Evolutionary conservation across 1,140 invertebrate genomes (phyloP).

Genomic region (Onthophagus taurus): DNA sequence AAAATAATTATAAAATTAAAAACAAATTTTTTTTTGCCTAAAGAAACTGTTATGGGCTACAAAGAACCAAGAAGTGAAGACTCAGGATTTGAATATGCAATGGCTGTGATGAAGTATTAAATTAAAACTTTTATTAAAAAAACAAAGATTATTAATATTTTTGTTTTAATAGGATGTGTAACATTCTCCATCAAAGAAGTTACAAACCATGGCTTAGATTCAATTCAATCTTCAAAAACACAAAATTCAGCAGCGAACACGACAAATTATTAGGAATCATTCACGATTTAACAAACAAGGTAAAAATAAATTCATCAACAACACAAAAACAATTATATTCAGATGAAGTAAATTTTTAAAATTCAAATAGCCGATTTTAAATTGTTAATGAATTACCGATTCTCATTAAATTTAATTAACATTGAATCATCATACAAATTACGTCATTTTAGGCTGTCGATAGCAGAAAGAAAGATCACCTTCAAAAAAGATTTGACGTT

Average conservation of each 20-base stretch:
- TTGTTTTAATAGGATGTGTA: slow-evolving; percentile 15
- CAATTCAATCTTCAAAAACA: slow-evolving; percentile 17
- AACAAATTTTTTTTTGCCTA: slow-evolving; percentile 18
- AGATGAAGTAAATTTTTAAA: too few relatives aligned
- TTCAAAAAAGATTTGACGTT: slow-evolving; percentile 1
- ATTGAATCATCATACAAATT: neutral
- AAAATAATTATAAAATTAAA: slow-evolving; percentile 10
- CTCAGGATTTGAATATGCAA: slow-evolving; percentile 55
- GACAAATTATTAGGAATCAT: slow-evolving; percentile 52
- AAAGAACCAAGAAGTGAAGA: slow-evolving; percentile 50
- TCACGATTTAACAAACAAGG: slow-evolving; percentile 20
- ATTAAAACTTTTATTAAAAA: neutral
- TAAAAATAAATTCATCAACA: slow-evolving; percentile 1
- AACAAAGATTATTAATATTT: slow-evolving; percentile 1
- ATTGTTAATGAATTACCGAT: too few relatives aligned
- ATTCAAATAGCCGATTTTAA: too few relatives aligned
- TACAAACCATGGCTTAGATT: slow-evolving; percentile 24
- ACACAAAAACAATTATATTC: neutral
- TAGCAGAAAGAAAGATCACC: slow-evolving; percentile 5
- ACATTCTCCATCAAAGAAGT: slow-evolving; percentile 15
- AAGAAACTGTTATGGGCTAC: slow-evolving; percentile 63
- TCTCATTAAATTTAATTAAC: too few relatives aligned
- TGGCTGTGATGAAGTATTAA: slow-evolving; percentile 52
- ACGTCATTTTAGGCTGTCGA: slow-evolving; percentile 5
- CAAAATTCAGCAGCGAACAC: slow-evolving; percentile 43